Evolutionary conservation across 2,797 vertebrate genomes (phyloP), one percentile per base, ranked within the genome.

Genomic region (Danio aesculapii): DNA sequence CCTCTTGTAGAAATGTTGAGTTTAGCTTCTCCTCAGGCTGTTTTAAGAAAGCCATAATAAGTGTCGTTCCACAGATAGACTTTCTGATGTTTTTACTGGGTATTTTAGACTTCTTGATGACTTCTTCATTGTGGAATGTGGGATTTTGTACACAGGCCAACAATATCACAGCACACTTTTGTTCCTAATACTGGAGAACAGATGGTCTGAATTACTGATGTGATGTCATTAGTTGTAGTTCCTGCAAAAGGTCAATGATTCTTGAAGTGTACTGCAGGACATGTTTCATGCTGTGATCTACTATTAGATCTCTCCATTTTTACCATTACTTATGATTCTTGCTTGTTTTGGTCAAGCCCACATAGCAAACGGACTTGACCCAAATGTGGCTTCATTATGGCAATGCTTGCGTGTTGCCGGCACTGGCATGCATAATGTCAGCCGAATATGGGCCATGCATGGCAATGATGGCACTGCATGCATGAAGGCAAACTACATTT

Each of bases 1-100:
- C 83, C 82, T 71, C 52, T 58, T 21, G 46, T 73, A 81, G 62
- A 81, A 72, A 73, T 78, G 63, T 68, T 13, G 62, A 72, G 75
- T 67, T 52, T 81, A 72, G 67, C 14, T 49, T 77, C 21, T 62
- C 68, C 50, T 75, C 13, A 41, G 69, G 79, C 73, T 64, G 59
- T 57, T 73, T 79, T 83, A 21, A 64, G 68, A 70, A 58, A 76
- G 49, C 61, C 74, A 77, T 58, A 55, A 64, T 50, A 59, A 63
- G 72, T 70, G 49, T 81, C 44, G 71, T 74, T 64, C 72, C 75
- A 14, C 72, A 57, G 41, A 67, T 17, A 61, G 72, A 39, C 77
- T 63, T 52, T 17, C 10, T 43, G 67, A 12, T 16, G 16, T 30
- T 41, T 73, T 61, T 61, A 10, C 58, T 49, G 43, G 39, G 41